A percentile compares a stretch with the other conserved stretches of the same genome.
Evolutionary conservation across 2,113 vertebrate species (phyloP).

Genomic region (Morphnarchus princeps): DNA sequence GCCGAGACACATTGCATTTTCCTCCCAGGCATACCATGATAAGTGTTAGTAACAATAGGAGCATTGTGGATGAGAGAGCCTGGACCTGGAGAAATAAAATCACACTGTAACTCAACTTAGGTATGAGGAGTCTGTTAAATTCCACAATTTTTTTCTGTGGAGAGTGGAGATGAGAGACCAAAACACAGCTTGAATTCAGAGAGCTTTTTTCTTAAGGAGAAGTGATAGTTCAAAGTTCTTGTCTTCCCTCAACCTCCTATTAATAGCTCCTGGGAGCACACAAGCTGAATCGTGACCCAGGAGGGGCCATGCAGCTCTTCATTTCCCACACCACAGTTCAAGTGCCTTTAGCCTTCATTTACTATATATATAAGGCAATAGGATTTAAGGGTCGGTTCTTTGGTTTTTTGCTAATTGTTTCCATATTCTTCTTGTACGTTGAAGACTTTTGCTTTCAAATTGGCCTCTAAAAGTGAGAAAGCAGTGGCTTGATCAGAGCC

Average conservation of each 20-base stretch:
- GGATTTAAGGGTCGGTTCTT: not conserved
- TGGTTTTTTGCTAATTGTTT: not conserved
- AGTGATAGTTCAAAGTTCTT: not conserved
- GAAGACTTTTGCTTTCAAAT: not conserved
- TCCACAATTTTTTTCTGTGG: not conserved
- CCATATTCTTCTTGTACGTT: not conserved
- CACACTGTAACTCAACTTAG: not conserved
- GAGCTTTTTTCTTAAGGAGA: not conserved
- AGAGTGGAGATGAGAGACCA: not conserved
- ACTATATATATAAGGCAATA: not conserved
- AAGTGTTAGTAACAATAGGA: not conserved
- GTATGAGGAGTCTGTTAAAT: not conserved
- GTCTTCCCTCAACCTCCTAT: not conserved
- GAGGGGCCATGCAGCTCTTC: not conserved
- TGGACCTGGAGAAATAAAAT: not conserved
- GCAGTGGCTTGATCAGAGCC: not conserved
- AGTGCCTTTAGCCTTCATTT: not conserved
- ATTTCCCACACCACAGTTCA: not conserved
- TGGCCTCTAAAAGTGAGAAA: not conserved
- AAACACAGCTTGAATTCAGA: not conserved
- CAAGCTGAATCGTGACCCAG: not conserved
- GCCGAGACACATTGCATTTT: not conserved
- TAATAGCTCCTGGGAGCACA: not conserved
- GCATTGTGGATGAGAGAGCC: not conserved
- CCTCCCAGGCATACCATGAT: not conserved